Evolutionary conservation across 2,888 invertebrate genomes (phyloP).

Genomic region (Ochlodes sylvanus): DNA sequence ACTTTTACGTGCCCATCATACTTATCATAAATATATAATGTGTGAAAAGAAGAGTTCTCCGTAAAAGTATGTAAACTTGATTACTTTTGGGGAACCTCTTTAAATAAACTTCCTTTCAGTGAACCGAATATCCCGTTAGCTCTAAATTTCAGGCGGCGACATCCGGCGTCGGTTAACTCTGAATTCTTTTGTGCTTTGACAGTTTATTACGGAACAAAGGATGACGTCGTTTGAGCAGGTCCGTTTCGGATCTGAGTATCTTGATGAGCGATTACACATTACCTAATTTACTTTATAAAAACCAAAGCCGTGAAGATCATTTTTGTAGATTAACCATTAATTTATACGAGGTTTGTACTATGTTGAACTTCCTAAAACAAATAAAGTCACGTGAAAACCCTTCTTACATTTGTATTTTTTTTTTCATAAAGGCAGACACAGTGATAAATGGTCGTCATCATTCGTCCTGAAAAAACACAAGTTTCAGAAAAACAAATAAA

Average conservation of each 20-base stretch:
- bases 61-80: slow-evolving; percentile 1
- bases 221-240: slow-evolving; percentile 69
- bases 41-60: background rate
- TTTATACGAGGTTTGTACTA: too few relatives aligned
- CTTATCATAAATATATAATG: background rate
- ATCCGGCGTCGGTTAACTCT: slow-evolving; percentile 64
- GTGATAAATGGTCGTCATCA: too few relatives aligned
- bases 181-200: slow-evolving; percentile 74
- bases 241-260: slow-evolving; percentile 73
- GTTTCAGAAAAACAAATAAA: too few relatives aligned
- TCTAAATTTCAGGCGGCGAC: slow-evolving; percentile 68
- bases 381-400: too few relatives aligned
- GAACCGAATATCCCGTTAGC: slow-evolving; percentile 54
- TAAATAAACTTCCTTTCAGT: slow-evolving; percentile 59
- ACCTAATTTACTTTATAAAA: background rate
- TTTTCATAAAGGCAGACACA: too few relatives aligned
- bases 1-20: background rate
- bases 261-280: slow-evolving; percentile 70
- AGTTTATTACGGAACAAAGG: slow-evolving; percentile 79
- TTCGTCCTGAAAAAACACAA: too few relatives aligned
- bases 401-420: too few relatives aligned
- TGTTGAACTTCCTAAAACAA: too few relatives aligned
- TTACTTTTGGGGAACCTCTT: slow-evolving; percentile 44
- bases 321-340: too few relatives aligned
- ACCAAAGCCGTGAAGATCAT: too few relatives aligned